Conservation (phyloP, 2,888 invertebrate genomes). For the Keiferia lycopersicella region DNA sequence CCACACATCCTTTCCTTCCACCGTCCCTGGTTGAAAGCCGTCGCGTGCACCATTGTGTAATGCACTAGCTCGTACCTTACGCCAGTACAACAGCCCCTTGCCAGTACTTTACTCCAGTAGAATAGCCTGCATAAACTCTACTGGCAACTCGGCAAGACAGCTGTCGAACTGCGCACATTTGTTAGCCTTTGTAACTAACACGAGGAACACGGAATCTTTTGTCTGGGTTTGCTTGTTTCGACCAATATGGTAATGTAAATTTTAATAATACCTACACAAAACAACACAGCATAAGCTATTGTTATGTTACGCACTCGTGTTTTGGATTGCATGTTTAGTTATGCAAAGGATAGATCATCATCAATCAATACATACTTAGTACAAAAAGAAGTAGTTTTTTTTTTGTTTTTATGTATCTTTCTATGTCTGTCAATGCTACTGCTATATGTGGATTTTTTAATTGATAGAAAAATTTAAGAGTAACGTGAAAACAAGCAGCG, state of each 20-base stretch:
- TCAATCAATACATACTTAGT: too few species aligned
- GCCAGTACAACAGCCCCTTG: slow-evolving; percentile 33
- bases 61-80: slow-evolving; percentile 6
- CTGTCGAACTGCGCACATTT: slow-evolving; percentile 12
- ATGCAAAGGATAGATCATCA: too few species aligned
- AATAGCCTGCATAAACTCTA: slow-evolving; percentile 26
- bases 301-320: neutral
- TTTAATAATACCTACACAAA: neutral
- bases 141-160: slow-evolving; percentile 2
- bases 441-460: too few species aligned
- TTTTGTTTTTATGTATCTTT: too few species aligned
- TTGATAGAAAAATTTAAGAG: too few species aligned
- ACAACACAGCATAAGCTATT: neutral
- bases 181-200: slow-evolving; percentile 12
- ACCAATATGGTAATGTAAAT: slow-evolving; percentile 1
- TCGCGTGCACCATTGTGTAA: slow-evolving; percentile 8
- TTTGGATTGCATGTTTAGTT: neutral
- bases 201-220: neutral
- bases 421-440: too few species aligned
- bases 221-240: slow-evolving; percentile 11
- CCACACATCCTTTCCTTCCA: neutral
- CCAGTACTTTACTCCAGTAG: slow-evolving; percentile 32
- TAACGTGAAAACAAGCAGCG: too few species aligned
- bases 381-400: too few species aligned
- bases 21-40: neutral